Conservation (phyloP, 2,113 vertebrate genomes). For the Eonycteris spelaea region DNA sequence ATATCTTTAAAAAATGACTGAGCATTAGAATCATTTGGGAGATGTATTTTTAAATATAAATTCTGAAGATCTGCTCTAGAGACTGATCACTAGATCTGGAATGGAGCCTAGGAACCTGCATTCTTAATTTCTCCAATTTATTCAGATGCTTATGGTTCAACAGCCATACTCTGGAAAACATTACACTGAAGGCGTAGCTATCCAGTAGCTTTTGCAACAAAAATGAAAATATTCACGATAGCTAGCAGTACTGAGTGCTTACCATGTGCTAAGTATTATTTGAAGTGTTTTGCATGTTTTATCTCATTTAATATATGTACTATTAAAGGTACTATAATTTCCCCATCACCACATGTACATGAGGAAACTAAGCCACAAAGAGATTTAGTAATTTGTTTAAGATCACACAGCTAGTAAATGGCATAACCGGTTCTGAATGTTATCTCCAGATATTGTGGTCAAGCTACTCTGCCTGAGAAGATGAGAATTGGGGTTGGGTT, state of each 20-base stretch:
- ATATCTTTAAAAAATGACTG: background rate
- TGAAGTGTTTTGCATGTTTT: background rate
- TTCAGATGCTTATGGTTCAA: background rate
- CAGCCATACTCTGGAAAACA: background rate
- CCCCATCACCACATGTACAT: background rate
- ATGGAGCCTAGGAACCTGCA: background rate
- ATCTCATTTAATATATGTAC: background rate
- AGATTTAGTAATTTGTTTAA: background rate
- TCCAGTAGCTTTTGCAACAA: background rate
- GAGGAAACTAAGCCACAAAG: slow-evolving; percentile 15
- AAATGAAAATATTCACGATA: background rate
- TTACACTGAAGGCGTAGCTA: background rate
- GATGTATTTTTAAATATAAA: background rate
- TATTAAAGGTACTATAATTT: background rate
- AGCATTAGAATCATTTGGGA: background rate
- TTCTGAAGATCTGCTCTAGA: background rate
- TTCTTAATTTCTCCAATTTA: background rate
- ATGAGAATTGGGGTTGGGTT: slow-evolving; percentile 48
- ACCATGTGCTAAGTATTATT: background rate
- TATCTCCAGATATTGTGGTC: background rate
- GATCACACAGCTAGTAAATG: background rate
- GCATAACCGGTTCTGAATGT: background rate
- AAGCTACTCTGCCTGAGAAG: slow-evolving; percentile 23
- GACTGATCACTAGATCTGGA: background rate
- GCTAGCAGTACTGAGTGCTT: background rate